phyloP scores from a whole-genome alignment of 1,140 invertebrate genomes.

The Pogonognathellus flavescens region DNA sequence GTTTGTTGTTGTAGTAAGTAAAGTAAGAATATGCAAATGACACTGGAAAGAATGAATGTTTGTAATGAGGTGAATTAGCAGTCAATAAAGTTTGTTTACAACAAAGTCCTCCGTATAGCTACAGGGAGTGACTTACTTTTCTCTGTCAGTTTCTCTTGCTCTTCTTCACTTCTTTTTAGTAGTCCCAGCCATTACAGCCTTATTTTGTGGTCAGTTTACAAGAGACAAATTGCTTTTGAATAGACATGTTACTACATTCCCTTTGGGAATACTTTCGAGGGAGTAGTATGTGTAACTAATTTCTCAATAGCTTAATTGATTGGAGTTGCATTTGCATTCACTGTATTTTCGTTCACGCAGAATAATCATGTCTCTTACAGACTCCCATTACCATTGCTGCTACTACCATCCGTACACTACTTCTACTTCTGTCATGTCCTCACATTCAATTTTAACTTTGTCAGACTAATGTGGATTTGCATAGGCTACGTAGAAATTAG shows the following conservation, averaged over 20 bases:
- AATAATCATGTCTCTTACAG: too few species aligned
- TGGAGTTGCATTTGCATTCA: constrained; percentile 7
- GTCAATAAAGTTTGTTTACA: background rate
- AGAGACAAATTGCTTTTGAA: constrained; percentile 38
- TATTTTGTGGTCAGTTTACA: constrained; percentile 43
- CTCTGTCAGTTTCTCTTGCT: constrained; percentile 48
- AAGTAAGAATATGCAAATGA: constrained; percentile 23
- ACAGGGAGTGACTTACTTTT: constrained; percentile 48
- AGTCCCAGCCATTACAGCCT: constrained; percentile 11
- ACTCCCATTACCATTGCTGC: too few species aligned
- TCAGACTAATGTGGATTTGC: too few species aligned
- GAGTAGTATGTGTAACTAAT: constrained; percentile 39
- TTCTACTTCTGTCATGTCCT: too few species aligned
- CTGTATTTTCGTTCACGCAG: background rate
- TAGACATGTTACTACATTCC: background rate
- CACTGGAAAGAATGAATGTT: constrained; percentile 24
- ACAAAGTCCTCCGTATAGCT: constrained; percentile 22
- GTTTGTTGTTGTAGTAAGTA: background rate
- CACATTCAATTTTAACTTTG: too few species aligned
- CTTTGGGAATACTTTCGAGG: constrained; percentile 18
- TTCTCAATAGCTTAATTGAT: constrained; percentile 37
- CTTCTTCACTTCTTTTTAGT: constrained; percentile 29
- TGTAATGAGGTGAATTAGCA: constrained; percentile 42
- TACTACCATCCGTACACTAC: too few species aligned
- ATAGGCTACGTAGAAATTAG: too few species aligned